Conservation (phyloP, 2,113 vertebrate species). For the Hassar affinis region DNA sequence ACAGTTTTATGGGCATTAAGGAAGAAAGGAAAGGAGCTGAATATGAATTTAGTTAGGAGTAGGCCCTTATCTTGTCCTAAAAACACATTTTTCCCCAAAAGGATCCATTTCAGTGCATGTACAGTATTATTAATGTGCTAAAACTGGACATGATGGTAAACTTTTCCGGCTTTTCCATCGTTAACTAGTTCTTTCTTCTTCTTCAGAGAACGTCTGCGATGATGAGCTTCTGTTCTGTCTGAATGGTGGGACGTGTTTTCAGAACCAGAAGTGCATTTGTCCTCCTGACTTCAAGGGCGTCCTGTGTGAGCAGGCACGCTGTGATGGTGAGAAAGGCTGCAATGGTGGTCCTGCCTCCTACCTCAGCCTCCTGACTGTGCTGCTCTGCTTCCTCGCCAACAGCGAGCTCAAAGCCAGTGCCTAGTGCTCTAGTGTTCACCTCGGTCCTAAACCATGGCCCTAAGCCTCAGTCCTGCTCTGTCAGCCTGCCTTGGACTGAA, state of each 20-base stretch:
- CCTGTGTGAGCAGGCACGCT: conserved; percentile 79
- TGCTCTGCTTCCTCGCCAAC: conserved; percentile 68
- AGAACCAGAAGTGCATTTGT: conserved; percentile 86
- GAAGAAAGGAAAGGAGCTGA: neutral
- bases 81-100: neutral
- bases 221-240: conserved; percentile 80
- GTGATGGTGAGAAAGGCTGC: conserved; percentile 70
- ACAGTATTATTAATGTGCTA: neutral
- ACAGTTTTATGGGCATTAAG: neutral
- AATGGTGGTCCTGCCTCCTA: conserved; percentile 52
- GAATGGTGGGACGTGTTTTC: conserved; percentile 88
- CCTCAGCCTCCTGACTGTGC: conserved; percentile 60
- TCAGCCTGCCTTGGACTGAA: conserved; percentile 28
- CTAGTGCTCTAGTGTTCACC: conserved; percentile 28
- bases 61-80: neutral
- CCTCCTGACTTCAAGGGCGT: conserved; percentile 73
- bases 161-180: neutral
- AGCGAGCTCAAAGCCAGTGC: conserved; percentile 40
- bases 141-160: neutral
- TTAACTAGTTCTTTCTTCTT: neutral
- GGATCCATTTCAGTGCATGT: neutral
- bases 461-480: conserved; percentile 22
- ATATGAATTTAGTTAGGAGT: neutral
- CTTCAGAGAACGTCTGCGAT: conserved; percentile 83
- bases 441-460: conserved; percentile 9